Base-by-base conservation (phyloP, 2,113 vertebrate genomes). In the Oxygymnocypris stewartii region DNA sequence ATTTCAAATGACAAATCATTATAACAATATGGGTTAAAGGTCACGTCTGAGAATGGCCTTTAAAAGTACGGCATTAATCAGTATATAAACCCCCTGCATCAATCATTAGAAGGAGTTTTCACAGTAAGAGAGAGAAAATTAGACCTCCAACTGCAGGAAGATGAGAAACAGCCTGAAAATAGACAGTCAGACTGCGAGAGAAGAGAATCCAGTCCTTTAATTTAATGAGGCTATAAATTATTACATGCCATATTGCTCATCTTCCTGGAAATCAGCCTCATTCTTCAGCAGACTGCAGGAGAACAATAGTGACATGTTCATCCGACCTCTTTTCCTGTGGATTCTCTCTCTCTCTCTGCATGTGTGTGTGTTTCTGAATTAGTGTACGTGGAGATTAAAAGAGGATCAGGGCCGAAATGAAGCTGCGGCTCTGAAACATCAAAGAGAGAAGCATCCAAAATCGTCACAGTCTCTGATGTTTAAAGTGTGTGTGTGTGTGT, bases 151-250 rank as follows among this genome's bases (percentile, higher is more conserved):
- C 57, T 63, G 35, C 79, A 81, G 79, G 13, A 81, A 42, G 79
- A 78, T 51, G 37, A 61, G 63, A 81, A 42, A 63, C 20, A 18
- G 14, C 44, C 47, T 20, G 49, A 31, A 59, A 87, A 78, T 74
- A 74, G 57, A n/a, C 57, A 61, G 69, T 40, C 69, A 23, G 37
- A 74, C 71, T 42, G 35, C 2, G 20, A 74, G 71, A 42, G 77
- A 59, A n/a, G 51, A 79, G 40, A 47, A 67, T 47, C 16, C 14
- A 61, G 57, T 25, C 51, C 63, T 82, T 82, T 82, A 65, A 67
- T 69, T 69, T 82, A 82, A 82, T 82, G 80, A 82, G 80, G n/a
- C 42, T 82, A 82, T 82, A 67, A 82, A 69, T 82, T 67, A 69
- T 82, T 69, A 67, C 40, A 7, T 20, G 42, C 40, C 79, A 65